A percentile compares a stretch with the other conserved stretches of the same genome.
These are phyloP conservation scores for Trachelus stipa DNA, from an alignment of 2,888 invertebrate species.

Conservation along the genomic window DNA sequence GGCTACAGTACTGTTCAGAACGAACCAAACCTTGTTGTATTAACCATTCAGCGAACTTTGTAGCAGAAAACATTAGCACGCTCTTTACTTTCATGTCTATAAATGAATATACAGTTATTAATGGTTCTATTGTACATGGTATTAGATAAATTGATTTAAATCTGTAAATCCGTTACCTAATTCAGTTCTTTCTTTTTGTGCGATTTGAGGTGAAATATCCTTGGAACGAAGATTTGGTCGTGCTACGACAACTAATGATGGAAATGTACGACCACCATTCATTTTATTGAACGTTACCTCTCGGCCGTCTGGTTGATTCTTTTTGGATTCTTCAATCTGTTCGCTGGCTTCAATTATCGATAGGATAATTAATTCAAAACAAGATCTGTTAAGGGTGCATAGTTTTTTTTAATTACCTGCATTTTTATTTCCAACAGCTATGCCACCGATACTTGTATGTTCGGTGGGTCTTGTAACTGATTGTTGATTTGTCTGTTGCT, in stretches of 20 bases:
- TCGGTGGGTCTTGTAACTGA: constrained; percentile 76
- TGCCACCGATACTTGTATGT: constrained; percentile 78
- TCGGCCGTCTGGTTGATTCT: constrained; percentile 75
- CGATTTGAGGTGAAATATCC: constrained; percentile 66
- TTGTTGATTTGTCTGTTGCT: constrained; percentile 17
- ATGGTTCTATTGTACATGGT: not conserved
- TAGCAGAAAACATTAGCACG: constrained; percentile 83
- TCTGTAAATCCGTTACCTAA: constrained; percentile 57
- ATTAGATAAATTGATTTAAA: constrained; percentile 9
- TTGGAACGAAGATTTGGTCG: constrained; percentile 82
- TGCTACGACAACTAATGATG: constrained; percentile 86
- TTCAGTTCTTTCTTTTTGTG: constrained; percentile 62
- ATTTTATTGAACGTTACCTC: constrained; percentile 84
- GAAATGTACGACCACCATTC: constrained; percentile 85
- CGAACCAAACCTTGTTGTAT: constrained; percentile 86
- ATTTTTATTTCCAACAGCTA: constrained; percentile 67
- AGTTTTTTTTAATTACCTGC: constrained; percentile 38
- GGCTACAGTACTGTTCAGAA: constrained; percentile 81
- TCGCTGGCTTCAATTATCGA: constrained; percentile 45
- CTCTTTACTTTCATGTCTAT: constrained; percentile 84
- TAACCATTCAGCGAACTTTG: constrained; percentile 91
- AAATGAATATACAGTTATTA: constrained; percentile 18
- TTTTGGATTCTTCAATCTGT: constrained; percentile 69
- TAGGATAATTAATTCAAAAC: not conserved
- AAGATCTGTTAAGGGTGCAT: not conserved